Percentiles rank a stretch among this genome's conserved stretches.
Evolutionary conservation across 2,113 vertebrate species (phyloP).

Genomic region (Mobula hypostoma): DNA sequence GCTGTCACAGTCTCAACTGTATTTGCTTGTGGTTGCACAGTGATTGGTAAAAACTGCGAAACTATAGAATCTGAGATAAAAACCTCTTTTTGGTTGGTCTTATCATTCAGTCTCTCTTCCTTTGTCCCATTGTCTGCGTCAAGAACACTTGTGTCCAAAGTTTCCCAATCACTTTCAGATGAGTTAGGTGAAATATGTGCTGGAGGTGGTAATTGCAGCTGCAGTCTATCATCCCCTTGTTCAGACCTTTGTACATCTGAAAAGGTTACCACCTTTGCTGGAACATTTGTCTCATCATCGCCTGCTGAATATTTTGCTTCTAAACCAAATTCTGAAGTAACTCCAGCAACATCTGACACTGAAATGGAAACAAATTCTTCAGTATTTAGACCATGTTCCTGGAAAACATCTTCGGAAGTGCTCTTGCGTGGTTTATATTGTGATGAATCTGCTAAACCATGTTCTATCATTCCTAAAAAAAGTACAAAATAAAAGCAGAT

Average conservation of each 20-base stretch:
- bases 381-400: slow-evolving; percentile 46
- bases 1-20: slow-evolving; percentile 52
- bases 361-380: slow-evolving; percentile 62
- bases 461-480: slow-evolving; percentile 82
- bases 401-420: slow-evolving; percentile 66
- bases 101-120: slow-evolving; percentile 51
- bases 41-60: slow-evolving; percentile 67
- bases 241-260: slow-evolving; percentile 38
- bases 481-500: slow-evolving; percentile 24
- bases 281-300: not conserved
- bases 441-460: slow-evolving; percentile 85
- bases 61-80: slow-evolving; percentile 48
- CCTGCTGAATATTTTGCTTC: slow-evolving; percentile 41
- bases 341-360: slow-evolving; percentile 48
- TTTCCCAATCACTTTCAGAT: slow-evolving; percentile 95
- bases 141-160: slow-evolving; percentile 75
- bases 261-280: slow-evolving; percentile 26
- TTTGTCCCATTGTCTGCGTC: slow-evolving; percentile 55
- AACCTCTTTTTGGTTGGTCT: slow-evolving; percentile 46
- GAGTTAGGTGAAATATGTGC: slow-evolving; percentile 68
- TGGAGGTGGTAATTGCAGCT: slow-evolving; percentile 62
- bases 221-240: slow-evolving; percentile 39
- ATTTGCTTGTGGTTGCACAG: slow-evolving; percentile 68
- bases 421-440: slow-evolving; percentile 81
- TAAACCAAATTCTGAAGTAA: slow-evolving; percentile 42